Conservation (phyloP, 2,797 vertebrate species). For the Sus cebifrons region DNA sequence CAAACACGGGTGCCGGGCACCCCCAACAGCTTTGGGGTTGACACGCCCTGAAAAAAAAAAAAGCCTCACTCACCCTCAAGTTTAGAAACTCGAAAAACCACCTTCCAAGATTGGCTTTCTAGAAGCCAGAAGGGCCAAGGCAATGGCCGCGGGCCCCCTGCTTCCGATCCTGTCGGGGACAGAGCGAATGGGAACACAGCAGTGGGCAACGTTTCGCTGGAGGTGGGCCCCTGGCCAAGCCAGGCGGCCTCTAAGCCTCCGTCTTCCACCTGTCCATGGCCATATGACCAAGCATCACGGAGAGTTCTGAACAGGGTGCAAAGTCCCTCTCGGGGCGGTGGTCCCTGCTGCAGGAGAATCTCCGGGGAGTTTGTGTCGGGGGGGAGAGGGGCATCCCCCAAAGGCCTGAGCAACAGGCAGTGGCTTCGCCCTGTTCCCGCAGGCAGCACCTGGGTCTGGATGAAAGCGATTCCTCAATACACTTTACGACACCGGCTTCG, state of each 20-base stretch:
- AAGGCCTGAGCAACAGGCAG: not conserved
- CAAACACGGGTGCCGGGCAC: rapidly evolving
- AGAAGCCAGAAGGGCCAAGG: rapidly evolving
- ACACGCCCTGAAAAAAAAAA: not conserved
- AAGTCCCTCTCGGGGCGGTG: rapidly evolving
- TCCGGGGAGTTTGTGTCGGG: not conserved
- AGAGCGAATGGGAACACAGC: not conserved
- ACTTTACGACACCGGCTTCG: no score
- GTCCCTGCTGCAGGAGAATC: rapidly evolving
- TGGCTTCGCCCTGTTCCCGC: not conserved
- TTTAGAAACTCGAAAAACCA: not conserved
- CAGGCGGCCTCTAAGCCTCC: no score
- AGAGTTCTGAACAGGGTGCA: not conserved
- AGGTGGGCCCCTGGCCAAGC: not conserved
- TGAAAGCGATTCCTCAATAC: not conserved
- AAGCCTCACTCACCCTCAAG: no score
- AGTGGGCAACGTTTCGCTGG: not conserved
- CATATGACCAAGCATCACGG: rapidly evolving
- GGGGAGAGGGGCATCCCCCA: no score
- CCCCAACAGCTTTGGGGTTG: not conserved
- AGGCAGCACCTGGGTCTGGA: rapidly evolving
- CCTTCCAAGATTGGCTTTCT: rapidly evolving
- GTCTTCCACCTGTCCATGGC: not conserved
- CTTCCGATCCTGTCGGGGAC: rapidly evolving
- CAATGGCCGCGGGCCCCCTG: not conserved